Base-by-base conservation (phyloP, 2,113 vertebrate genomes). In the Crotalus helleri region DNA sequence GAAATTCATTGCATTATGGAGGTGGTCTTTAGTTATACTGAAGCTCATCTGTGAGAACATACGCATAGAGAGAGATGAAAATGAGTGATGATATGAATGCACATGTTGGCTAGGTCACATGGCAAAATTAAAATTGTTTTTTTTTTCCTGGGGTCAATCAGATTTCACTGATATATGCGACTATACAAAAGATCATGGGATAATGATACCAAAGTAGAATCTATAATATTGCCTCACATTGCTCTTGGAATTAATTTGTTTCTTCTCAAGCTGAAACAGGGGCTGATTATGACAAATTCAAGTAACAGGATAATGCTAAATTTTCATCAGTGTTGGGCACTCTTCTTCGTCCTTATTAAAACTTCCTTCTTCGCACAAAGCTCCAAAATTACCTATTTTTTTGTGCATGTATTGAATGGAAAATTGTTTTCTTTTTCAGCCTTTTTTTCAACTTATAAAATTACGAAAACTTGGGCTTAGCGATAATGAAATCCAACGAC, bases 401-500 rank as follows among this genome's bases (percentile, higher is more conserved):
- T 33, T 51, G 59, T 33, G 19, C 59, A 39, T 12, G 19, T 61
- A 92, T n/a, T 90, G 90, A 85, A 90, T 64, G 24, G 4, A 49
- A 23, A 51, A 53, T 93, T 59, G 95, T 97, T 95, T 95, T 95
- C 64, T 96, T 85, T 98, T 98, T 95, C 97, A 99, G 99, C 99
- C 98, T 97, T 99, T 99, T 96, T 99, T 99, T 96, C 99, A 99
- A 55, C 98, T 99, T 94, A 97, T 98, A 92, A 99, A 99, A 96
- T 98, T 99, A 97, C 98, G 99, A 96, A 99, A 99, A 97, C 98
- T 99, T 92, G 98, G 99, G 93, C 98, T 99, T 96, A 99, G 99
- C 95, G 99, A 99, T 97, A 99, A 99, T 94, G 99, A 99, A 97
- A 99, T 99, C 97, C 99, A 99, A 94, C 98, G 98, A 26, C 98